A percentile compares a stretch with the other conserved stretches of the same genome.
Conservation (phyloP, 2,797 vertebrate genomes). For the Pterois miles region DNA sequence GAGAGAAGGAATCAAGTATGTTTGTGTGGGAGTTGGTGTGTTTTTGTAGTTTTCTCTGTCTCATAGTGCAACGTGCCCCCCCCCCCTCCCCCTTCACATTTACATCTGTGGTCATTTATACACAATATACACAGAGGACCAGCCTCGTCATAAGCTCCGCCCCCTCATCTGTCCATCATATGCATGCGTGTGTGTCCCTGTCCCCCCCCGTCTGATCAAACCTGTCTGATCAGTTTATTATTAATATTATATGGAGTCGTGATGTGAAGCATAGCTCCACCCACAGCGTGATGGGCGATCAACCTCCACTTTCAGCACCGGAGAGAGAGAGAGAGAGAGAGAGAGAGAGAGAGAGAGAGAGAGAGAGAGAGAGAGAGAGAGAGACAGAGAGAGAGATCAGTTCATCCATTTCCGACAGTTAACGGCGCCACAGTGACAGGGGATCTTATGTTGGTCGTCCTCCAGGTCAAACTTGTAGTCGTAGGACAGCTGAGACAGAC, state of each 20-base stretch:
- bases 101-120: slow-evolving; percentile 61
- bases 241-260: slow-evolving; percentile 14
- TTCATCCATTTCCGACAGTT: slow-evolving; percentile 99
- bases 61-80: slow-evolving; percentile 89
- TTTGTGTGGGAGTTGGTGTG: slow-evolving; percentile 85
- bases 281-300: slow-evolving; percentile 6
- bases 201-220: neutral
- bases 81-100: slow-evolving; percentile 79
- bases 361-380: slow-evolving; percentile 3
- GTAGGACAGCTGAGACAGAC: slow-evolving; percentile 88
- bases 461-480: slow-evolving; percentile 99
- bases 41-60: slow-evolving; percentile 36
- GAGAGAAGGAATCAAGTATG: slow-evolving; percentile 98
- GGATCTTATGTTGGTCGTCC: slow-evolving; percentile 99
- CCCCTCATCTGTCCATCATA: slow-evolving; percentile 73
- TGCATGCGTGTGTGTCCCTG: too few species aligned
- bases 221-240: slow-evolving; percentile 12
- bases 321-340: slow-evolving; percentile 2
- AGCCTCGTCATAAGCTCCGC: slow-evolving; percentile 89
- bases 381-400: slow-evolving; percentile 51
- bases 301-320: slow-evolving; percentile 39
- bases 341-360: neutral
- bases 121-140: slow-evolving; percentile 88
- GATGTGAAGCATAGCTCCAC: slow-evolving; percentile 42
- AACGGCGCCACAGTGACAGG: slow-evolving; percentile 97